Conservation (phyloP, 2,888 invertebrate genomes). For the Aradus depressus region DNA sequence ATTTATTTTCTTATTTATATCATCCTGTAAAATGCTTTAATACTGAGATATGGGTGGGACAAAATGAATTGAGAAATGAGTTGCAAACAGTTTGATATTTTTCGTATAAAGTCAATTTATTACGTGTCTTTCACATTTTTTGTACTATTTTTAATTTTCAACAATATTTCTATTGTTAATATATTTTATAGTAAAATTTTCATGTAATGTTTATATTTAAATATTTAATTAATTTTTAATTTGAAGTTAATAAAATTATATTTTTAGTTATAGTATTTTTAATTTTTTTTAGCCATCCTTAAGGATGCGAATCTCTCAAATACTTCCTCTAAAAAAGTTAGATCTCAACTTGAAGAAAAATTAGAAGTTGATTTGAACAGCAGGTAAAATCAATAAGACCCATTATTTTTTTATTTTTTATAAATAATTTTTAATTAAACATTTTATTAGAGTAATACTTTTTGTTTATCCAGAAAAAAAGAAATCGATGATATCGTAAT, state of each 20-base stretch:
- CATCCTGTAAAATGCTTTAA: too few relatives aligned
- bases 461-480: constrained; percentile 51
- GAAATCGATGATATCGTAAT: constrained; percentile 81
- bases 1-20: constrained; percentile 3
- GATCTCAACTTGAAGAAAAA: constrained; percentile 71
- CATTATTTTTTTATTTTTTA: neutral
- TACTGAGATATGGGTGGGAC: too few relatives aligned
- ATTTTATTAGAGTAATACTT: neutral
- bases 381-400: constrained; percentile 37
- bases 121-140: too few relatives aligned
- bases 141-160: too few relatives aligned
- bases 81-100: too few relatives aligned
- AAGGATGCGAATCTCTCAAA: constrained; percentile 74
- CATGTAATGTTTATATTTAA: neutral
- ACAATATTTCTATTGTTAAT: too few relatives aligned
- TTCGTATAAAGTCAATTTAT: too few relatives aligned
- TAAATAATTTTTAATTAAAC: neutral
- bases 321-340: constrained; percentile 80
- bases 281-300: constrained; percentile 54
- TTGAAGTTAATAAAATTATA: neutral
- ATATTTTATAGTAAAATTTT: constrained; percentile 4
- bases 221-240: neutral
- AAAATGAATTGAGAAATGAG: too few relatives aligned
- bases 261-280: neutral
- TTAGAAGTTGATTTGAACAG: constrained; percentile 61